A percentile compares a stretch with the other conserved stretches of the same genome.
Conservation (phyloP, 2,888 invertebrate genomes). For the Liopterus haemorrhoidalis region DNA sequence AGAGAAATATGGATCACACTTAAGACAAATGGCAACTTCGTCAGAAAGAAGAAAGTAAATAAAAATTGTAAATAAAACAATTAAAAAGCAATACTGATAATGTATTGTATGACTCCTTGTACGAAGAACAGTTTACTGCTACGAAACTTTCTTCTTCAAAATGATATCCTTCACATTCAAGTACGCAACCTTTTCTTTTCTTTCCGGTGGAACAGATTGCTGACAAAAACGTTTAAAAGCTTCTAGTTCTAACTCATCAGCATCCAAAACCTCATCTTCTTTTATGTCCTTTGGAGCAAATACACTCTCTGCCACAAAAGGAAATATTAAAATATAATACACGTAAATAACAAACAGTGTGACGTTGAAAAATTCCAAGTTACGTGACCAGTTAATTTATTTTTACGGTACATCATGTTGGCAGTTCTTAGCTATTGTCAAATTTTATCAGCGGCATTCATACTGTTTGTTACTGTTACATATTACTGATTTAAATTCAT, state of each 20-base stretch:
- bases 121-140: too few species aligned
- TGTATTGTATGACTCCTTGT: too few species aligned
- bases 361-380: neutral
- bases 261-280: slow-evolving; percentile 72
- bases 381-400: neutral
- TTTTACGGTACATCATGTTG: slow-evolving; percentile 1
- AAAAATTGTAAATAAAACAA: too few species aligned
- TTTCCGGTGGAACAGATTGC: slow-evolving; percentile 71
- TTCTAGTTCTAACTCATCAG: slow-evolving; percentile 74
- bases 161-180: slow-evolving; percentile 75
- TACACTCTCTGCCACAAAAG: slow-evolving; percentile 53
- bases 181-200: slow-evolving; percentile 67
- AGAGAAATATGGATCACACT: too few species aligned
- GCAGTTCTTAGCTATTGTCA: too few species aligned
- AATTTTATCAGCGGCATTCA: too few species aligned
- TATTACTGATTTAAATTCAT: too few species aligned
- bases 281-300: slow-evolving; percentile 77
- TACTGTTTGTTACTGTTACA: too few species aligned
- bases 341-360: neutral
- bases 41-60: too few species aligned
- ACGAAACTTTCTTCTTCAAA: slow-evolving; percentile 54
- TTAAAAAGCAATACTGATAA: too few species aligned
- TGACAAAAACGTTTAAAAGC: slow-evolving; percentile 83
- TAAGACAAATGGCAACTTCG: too few species aligned
- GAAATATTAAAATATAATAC: neutral